These are phyloP conservation scores for Galaxias olidus DNA, from an alignment of 2,797 vertebrate genomes.

Conservation along the genomic window DNA sequence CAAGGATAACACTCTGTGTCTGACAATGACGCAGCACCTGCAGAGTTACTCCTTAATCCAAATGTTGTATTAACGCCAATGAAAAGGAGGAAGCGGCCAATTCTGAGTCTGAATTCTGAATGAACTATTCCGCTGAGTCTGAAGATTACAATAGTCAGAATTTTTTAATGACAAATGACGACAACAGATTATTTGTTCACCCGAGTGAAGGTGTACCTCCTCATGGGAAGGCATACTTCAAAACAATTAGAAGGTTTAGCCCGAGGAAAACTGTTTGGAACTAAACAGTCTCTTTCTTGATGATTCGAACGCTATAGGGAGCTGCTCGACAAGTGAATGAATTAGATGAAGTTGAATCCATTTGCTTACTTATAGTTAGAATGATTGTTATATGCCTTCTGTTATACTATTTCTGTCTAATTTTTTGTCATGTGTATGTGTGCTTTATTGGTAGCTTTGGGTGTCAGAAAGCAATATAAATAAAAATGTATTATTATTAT, in stretches of 20 bases:
- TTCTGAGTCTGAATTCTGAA: constrained; percentile 54
- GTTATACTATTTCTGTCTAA: no score
- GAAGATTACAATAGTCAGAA: not conserved
- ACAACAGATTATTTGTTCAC: not conserved
- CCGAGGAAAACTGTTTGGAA: constrained; percentile 34
- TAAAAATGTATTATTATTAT: no score
- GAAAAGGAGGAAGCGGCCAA: constrained; percentile 34
- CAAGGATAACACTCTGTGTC: constrained; percentile 56
- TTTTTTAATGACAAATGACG: constrained; percentile 19
- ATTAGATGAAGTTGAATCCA: no score
- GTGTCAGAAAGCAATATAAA: no score
- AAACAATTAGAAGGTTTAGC: constrained; percentile 48
- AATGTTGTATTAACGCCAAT: no score
- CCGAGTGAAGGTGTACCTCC: constrained; percentile 22
- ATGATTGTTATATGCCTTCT: no score
- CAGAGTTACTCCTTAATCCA: constrained; percentile 29
- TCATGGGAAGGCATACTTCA: constrained; percentile 23
- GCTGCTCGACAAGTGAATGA: not conserved
- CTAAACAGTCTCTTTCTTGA: constrained; percentile 27
- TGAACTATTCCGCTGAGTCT: not conserved
- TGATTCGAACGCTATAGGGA: constrained; percentile 14
- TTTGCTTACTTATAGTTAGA: no score
- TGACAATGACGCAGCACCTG: constrained; percentile 46
- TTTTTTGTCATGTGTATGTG: no score
- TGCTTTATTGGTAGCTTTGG: no score